Base-by-base conservation (phyloP, 53 echinoderm and acorn worm species). In the Luidia sarsii region DNA sequence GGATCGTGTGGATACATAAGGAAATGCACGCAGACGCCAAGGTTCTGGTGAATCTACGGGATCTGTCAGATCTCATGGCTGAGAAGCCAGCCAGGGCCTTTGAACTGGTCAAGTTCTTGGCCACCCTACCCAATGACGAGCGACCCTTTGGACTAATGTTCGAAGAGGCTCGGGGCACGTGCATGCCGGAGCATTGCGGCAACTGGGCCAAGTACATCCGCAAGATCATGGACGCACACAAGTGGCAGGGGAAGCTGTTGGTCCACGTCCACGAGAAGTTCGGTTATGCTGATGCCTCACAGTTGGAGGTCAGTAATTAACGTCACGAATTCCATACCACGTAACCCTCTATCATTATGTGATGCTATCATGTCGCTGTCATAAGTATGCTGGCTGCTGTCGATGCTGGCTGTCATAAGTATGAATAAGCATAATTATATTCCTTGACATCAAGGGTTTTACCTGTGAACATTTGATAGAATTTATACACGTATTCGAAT, bases 251-350 rank as follows among this genome's bases (percentile, higher is more conserved):
- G 16, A 71, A 89, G 18, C 70, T 89, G 9, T 50, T 89, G 49
- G 80, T 89, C 39, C 90, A 90, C 59, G 35, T 86, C 18, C 90
- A 90, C 38, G 86, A 90, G 82, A 86, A 90, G 82, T 90, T 56
- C 57, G 89, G 89, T 31, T 84, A 79, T 22, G 79, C 80, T 28
- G 84, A 89, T 65, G 63, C 83, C 22, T 57, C 89, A 25, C 79
- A 84, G 14, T 79, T 88, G 4, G 36, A 88, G 67, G 89, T 88
- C 57, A 30, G 84, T 48, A n/a, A n/a, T n/a, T n/a, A n/a, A n/a
- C n/a, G n/a, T n/a, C n/a, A n/a, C n/a, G 16, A 25, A 10, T 28
- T 28, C 15, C 25, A 45, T 14, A 20, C 55, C 5, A 19, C 21
- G 55, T 15, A 54, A 14, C 46, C 46, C 14, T 14, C 46, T 7